Conservation (phyloP, 1,140 invertebrate genomes). For the Lasaia peninsularis region DNA sequence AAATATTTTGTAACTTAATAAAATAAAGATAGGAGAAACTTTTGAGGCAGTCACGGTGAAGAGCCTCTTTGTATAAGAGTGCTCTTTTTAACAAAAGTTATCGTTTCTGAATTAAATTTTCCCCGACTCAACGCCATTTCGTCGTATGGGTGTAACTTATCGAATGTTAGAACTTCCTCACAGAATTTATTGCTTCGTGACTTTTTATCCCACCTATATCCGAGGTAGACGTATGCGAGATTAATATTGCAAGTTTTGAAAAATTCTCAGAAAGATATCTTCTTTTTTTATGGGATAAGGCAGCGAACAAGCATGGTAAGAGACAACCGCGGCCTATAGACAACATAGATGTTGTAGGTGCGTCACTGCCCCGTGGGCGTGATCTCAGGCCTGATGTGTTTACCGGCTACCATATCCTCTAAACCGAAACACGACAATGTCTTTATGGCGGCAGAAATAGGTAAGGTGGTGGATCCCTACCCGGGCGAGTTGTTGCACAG, state of each 20-base stretch:
- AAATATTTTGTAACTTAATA: conserved; percentile 11
- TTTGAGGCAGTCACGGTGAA: conserved; percentile 63
- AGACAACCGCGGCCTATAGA: too few relatives aligned
- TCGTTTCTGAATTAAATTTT: conserved; percentile 66
- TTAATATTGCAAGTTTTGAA: conserved; percentile 2
- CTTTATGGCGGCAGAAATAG: too few relatives aligned
- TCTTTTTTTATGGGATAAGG: too few relatives aligned
- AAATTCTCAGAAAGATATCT: not conserved
- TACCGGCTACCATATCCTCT: too few relatives aligned
- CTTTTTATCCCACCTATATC: not conserved
- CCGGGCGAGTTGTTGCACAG: too few relatives aligned
- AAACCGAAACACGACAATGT: too few relatives aligned
- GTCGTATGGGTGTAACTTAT: conserved; percentile 31
- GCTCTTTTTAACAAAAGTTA: conserved; percentile 65
- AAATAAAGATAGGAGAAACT: conserved; percentile 49
- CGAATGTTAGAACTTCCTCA: conserved; percentile 17
- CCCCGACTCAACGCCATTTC: conserved; percentile 41
- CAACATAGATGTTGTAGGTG: too few relatives aligned
- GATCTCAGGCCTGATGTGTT: too few relatives aligned
- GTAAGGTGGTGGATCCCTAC: too few relatives aligned
- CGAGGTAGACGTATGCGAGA: not conserved
- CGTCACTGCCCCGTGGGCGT: too few relatives aligned
- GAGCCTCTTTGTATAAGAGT: conserved; percentile 55
- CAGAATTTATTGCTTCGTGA: conserved; percentile 7
- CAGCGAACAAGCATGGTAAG: too few relatives aligned